Conservation (phyloP, 2,113 vertebrate genomes). For the Corvus hawaiiensis region DNA sequence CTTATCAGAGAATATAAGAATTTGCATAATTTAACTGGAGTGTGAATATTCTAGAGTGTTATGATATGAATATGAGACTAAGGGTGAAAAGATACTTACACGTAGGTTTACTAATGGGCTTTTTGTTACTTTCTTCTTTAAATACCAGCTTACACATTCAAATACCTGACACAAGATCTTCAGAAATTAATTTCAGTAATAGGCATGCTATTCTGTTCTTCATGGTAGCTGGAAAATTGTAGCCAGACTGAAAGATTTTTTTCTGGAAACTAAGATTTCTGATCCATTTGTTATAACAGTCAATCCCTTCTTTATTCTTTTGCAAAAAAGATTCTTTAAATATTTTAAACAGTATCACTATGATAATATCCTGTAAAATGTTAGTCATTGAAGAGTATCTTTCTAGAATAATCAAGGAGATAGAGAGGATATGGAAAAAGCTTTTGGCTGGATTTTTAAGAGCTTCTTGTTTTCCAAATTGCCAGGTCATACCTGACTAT, state of each 20-base stretch:
- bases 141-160: neutral
- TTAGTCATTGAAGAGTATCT: neutral
- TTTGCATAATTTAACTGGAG: neutral
- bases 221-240: neutral
- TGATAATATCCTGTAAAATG: neutral
- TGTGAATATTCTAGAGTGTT: neutral
- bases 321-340: neutral
- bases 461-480: neutral
- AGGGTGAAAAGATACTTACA: neutral
- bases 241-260: neutral
- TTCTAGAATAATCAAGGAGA: neutral
- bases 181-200: neutral
- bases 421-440: neutral
- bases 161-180: neutral
- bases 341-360: neutral
- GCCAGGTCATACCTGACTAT: neutral
- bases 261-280: neutral
- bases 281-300: neutral
- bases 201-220: neutral
- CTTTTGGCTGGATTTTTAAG: neutral
- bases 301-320: neutral
- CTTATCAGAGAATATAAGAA: neutral
- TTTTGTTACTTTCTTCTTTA: neutral
- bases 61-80: neutral
- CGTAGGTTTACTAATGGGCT: neutral